Percentiles rank a stretch among this genome's conserved stretches.
Evolutionary conservation across 1,140 invertebrate genomes (phyloP).

Genomic region (Anastrepha obliqua): DNA sequence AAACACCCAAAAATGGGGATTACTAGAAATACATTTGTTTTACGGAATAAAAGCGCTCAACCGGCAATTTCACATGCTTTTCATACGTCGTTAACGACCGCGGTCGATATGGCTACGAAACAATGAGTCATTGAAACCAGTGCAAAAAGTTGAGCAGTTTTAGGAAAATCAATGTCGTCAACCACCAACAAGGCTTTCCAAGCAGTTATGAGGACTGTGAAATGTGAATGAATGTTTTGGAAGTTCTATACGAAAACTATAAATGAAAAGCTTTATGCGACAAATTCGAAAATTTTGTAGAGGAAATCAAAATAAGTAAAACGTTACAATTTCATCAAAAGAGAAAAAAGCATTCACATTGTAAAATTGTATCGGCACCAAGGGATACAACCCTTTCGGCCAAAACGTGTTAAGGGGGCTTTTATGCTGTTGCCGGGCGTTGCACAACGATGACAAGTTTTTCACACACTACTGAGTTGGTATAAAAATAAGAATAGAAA

Average conservation of each 20-base stretch:
- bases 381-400: neutral
- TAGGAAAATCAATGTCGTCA: slow-evolving; percentile 25
- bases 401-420: neutral
- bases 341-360: too few species aligned
- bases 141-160: neutral
- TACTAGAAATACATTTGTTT: neutral
- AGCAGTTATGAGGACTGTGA: neutral
- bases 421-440: neutral
- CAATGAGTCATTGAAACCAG: slow-evolving; percentile 16
- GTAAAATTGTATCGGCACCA: neutral
- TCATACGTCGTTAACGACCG: neutral
- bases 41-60: neutral
- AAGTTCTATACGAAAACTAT: neutral
- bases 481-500: too few species aligned
- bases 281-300: neutral
- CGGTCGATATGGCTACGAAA: neutral
- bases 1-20: neutral
- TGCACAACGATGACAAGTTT: neutral
- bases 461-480: too few species aligned
- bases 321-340: too few species aligned
- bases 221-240: neutral
- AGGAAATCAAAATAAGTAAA: too few species aligned
- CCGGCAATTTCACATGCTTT: neutral
- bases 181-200: too few species aligned
- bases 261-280: neutral